Percentiles rank a stretch among this genome's conserved stretches.
Evolutionary conservation across 2,113 vertebrate genomes (phyloP).

Genomic region (Choloepus hoffmanni): DNA sequence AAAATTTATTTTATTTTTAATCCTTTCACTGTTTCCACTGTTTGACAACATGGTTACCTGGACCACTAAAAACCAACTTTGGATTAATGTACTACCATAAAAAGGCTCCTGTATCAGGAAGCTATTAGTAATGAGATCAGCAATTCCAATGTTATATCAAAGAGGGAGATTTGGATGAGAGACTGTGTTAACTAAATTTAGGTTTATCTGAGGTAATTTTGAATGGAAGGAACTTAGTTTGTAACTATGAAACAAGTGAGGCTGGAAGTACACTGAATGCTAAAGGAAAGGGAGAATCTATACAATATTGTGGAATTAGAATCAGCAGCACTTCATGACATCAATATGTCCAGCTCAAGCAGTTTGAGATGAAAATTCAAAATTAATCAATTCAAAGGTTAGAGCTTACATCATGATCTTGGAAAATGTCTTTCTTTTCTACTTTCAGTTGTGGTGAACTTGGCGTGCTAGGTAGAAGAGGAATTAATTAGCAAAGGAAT

Average conservation of each 20-base stretch:
- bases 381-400: neutral
- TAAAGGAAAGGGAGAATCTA: neutral
- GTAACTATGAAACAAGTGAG: neutral
- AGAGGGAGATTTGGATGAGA: neutral
- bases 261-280: neutral
- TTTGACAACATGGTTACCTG: neutral
- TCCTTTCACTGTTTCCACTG: neutral
- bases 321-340: neutral
- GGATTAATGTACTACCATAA: neutral
- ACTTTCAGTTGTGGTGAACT: neutral
- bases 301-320: neutral
- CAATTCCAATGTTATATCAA: neutral
- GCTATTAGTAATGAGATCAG: neutral
- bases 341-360: neutral
- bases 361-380: conserved; percentile 28
- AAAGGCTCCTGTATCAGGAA: neutral
- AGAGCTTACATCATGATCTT: neutral
- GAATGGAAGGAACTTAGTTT: neutral
- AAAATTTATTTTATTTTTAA: neutral
- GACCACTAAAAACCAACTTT: neutral
- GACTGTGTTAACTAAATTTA: neutral
- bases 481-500: neutral
- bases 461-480: neutral
- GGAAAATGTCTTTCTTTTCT: neutral
- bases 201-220: neutral